Evolutionary conservation across 1,140 invertebrate species (phyloP), one percentile per base, ranked within the genome.

Genomic region (Carposina sasakii): DNA sequence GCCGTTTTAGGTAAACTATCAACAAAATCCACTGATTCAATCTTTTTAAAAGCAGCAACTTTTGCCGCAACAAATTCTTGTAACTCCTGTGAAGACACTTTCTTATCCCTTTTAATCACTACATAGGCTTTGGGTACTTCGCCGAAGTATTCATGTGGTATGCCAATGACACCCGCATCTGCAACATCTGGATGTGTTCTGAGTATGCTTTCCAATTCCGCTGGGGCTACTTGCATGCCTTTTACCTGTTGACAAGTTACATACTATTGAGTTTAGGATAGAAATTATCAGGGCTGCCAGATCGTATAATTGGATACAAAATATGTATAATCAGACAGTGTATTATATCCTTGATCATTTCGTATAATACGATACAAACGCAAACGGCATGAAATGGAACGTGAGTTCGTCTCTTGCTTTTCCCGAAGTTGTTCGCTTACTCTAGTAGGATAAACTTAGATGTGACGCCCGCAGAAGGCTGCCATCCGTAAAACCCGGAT

Each of bases 111-210:
- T 52, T 88, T 89, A 15, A 75, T 61, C 1, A 93, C 88, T 12
- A 94, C 85, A 62, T 91, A 92, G 1, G 92, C 93, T 57, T 89
- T 90, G 0, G 95, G 94, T 4, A 91, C 85, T 86, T 98, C 96
- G 1, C 95, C 95, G 58, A 83, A 86, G 48, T 86, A 87, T n/a
- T 87, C 84, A 69, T 96, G 90, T 0, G 93, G 91, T 21, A 96
- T 85, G 0, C 96, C 95, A 57, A 97, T 89, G 3, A 98, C 95
- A 1, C 92, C 94, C 0, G 91, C 94, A 59, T 97, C 96, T 30
- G 81, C 66, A 2, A 98, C 87, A 9, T 88, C 89, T 0, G 92
- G 91, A 82, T 96, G 93, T 30, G 85, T 87, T 36, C 93, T 83
- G 10, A 98, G 74, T 8, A 97, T 56, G 20, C 89, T 91, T 86